These are phyloP conservation scores for Phoenicopterus ruber DNA, from an alignment of 2,113 vertebrate genomes.

Conservation along the genomic window DNA sequence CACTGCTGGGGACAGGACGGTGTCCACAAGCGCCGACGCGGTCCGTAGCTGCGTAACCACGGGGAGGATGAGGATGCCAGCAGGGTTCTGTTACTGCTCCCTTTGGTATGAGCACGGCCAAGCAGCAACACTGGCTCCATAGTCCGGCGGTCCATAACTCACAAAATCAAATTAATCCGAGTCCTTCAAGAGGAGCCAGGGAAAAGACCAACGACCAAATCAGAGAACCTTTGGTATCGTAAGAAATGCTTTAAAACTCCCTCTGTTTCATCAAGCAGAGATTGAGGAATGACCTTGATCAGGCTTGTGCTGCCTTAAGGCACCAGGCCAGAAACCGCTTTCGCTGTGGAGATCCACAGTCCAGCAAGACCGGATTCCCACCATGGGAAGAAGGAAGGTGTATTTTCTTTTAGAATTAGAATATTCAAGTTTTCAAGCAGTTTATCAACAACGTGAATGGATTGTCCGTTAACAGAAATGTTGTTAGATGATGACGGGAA, in stretches of 20 bases:
- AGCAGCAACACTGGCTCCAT: fast-evolving
- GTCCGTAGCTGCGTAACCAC: fast-evolving
- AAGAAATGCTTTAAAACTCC: background rate
- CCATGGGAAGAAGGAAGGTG: fast-evolving
- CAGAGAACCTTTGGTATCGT: fast-evolving
- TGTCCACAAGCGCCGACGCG: too few relatives aligned
- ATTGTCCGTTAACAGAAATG: background rate
- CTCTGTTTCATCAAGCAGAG: background rate
- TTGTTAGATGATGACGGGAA: too few relatives aligned
- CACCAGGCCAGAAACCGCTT: background rate
- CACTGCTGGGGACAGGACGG: background rate
- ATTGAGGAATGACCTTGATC: background rate
- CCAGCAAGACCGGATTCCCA: background rate
- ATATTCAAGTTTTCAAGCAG: background rate
- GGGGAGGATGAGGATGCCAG: fast-evolving
- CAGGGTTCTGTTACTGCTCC: background rate
- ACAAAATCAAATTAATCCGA: fast-evolving
- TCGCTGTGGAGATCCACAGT: background rate
- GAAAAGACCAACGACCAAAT: background rate
- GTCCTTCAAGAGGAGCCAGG: background rate
- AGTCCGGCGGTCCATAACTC: background rate
- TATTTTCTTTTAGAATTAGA: background rate
- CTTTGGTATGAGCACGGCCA: too few relatives aligned
- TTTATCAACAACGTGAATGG: background rate
- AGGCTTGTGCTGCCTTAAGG: background rate